These are phyloP conservation scores for Calliphora vomitoria DNA, from an alignment of 2,888 invertebrate species.

Conservation along the genomic window DNA sequence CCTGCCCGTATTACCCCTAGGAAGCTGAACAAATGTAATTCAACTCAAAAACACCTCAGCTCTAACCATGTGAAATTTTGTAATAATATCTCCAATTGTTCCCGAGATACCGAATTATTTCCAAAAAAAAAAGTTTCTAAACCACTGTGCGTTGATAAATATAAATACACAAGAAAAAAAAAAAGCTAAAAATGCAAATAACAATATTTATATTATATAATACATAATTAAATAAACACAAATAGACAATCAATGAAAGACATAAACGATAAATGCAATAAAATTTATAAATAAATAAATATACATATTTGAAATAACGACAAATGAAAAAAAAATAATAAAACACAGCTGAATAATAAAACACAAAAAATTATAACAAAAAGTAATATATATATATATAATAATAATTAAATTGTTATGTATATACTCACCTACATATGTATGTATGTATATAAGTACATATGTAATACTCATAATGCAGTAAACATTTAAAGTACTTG, in stretches of 20 bases:
- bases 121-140: too few species aligned
- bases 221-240: conserved; percentile 63
- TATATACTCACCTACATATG: not conserved
- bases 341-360: not conserved
- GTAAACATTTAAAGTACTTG: not conserved
- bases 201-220: conserved; percentile 39
- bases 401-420: conserved; percentile 44
- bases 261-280: conserved; percentile 44
- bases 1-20: too few species aligned
- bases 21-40: too few species aligned
- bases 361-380: conserved; percentile 14
- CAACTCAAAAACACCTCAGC: too few species aligned
- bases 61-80: too few species aligned
- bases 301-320: not conserved
- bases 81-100: too few species aligned
- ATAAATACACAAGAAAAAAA: not conserved
- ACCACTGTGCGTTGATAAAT: too few species aligned
- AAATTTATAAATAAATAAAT: conserved; percentile 35
- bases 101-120: too few species aligned
- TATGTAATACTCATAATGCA: not conserved
- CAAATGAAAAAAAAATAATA: not conserved
- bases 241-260: conserved; percentile 61
- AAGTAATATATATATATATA: not conserved
- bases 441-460: not conserved
- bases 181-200: conserved; percentile 3